phyloP scores from a whole-genome alignment of 53 echinoderm and acorn worm genomes.

The Crossaster papposus region DNA sequence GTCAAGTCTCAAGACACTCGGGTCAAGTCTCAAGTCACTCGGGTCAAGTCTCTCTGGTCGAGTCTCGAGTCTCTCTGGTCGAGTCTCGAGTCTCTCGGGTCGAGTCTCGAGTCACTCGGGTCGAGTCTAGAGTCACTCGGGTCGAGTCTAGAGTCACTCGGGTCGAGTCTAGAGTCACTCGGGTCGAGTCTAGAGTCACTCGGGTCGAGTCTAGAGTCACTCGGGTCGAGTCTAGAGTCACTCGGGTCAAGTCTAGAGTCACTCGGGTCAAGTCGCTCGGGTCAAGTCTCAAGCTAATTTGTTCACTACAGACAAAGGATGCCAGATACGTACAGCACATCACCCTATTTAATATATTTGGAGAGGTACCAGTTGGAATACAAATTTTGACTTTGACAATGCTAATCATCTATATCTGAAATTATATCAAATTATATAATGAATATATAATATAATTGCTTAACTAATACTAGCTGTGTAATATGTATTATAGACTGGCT shows the following conservation, averaged over 20 bases:
- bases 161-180: not conserved
- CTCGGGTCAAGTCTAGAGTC: not conserved
- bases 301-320: not conserved
- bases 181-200: not conserved
- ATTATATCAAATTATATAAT: slow-evolving; percentile 11
- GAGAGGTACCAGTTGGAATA: not conserved
- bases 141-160: not conserved
- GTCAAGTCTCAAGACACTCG: not conserved
- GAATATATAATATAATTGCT: slow-evolving; percentile 8
- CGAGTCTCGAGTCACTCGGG: not conserved
- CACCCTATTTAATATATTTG: not conserved
- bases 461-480: not conserved
- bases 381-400: not conserved
- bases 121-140: not conserved
- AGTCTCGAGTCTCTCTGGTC: not conserved
- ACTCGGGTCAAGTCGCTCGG: not conserved
- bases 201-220: not conserved
- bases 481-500: slow-evolving; percentile 11
- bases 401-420: slow-evolving; percentile 22
- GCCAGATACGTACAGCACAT: not conserved
- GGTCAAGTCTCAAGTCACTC: too few species aligned
- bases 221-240: not conserved
- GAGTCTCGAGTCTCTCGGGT: not conserved
- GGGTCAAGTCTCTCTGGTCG: not conserved
- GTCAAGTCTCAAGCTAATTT: not conserved